Base-by-base conservation (phyloP, 2,888 invertebrate species). In the Himalopsyche kuldschensis region DNA sequence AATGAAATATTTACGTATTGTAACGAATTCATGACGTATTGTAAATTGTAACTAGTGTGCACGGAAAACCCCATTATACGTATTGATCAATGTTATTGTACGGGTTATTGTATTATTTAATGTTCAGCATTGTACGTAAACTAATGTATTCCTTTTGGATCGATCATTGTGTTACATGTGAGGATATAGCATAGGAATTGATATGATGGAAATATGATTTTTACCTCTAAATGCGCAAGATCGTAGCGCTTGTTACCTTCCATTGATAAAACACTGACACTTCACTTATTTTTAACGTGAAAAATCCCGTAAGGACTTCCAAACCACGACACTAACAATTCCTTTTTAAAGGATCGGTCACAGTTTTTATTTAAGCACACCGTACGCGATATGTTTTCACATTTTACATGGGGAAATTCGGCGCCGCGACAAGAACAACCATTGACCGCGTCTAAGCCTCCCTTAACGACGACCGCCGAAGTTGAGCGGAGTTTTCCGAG, bases 391-490 rank as follows among this genome's bases (percentile, higher is more conserved):
- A 41, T 35, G 32, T 76, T 80, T 75, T 69, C 63, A 82, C 81
- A 82, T 81, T 79, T 85, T 78, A 69, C 32, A 31, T 55, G 30
- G 80, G 76, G 76, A 84, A 81, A 55, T 75, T 27, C 77, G 80
- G 63, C 85, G 30, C 20, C 79, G 55, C 31, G 75, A 75, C 75
- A 75, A 55, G 81, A 47, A 79, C 79, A 75, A 46, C 84, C 84
- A 86, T 84, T 84, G 86, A 86, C 84, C 84, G 86, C 84, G 86
- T 85, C 84, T 81, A 81, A 80, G 81, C 83, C 84, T 83, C 80
- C 80, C 85, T 84, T 46, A 63, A 15, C 85, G 85, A 55, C 79
- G 46, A 27, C 81, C 76, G 27, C 69, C 85, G 85, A 79, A 76
- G 17, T 17, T 30, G 17, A 24, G 15, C 84, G 84, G 31, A 82